phyloP scores from a whole-genome alignment of 2,113 vertebrate genomes.

The Nothocercus nigrocapillus region DNA sequence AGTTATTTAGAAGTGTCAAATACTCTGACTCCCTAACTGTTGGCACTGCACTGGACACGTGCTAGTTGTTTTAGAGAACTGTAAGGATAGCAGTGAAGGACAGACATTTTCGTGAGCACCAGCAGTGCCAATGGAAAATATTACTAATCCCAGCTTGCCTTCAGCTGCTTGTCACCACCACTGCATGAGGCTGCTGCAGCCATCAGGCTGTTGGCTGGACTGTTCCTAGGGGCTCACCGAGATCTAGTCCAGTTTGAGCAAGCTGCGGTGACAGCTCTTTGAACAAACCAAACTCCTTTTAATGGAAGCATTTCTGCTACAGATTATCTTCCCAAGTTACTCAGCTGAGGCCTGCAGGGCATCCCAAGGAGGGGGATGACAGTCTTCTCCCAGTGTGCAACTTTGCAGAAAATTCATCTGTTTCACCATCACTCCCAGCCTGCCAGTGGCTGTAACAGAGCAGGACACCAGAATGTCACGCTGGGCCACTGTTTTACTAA shows the following conservation, averaged over 20 bases:
- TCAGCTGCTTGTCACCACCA: neutral
- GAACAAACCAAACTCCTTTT: neutral
- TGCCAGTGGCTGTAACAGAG: neutral
- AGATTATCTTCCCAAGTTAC: accelerated
- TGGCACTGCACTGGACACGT: accelerated
- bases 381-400: accelerated
- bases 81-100: neutral
- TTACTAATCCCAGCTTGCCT: neutral
- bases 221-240: accelerated
- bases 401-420: neutral
- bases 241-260: accelerated
- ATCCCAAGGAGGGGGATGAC: neutral
- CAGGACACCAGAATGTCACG: accelerated
- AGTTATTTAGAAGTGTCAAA: neutral
- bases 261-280: neutral
- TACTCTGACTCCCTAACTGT: neutral
- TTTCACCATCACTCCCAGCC: neutral
- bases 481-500: neutral
- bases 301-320: neutral
- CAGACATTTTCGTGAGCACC: neutral
- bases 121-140: neutral
- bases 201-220: neutral
- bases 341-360: neutral
- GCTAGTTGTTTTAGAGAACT: neutral
- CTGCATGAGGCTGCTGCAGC: neutral